Evolutionary conservation across 2,888 invertebrate species (phyloP).

Genomic region (Meloe dianella): DNA sequence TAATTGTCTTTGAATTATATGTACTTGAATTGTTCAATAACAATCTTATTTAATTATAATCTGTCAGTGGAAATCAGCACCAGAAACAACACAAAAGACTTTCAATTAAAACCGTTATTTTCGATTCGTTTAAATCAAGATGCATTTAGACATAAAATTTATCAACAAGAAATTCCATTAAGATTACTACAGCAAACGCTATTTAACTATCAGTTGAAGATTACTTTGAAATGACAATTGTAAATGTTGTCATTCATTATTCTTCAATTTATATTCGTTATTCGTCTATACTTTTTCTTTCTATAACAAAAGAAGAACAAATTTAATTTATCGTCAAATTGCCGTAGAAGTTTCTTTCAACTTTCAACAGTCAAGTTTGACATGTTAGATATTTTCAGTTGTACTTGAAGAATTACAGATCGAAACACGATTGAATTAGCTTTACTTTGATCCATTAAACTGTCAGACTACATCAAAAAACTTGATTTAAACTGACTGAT

Average conservation of each 20-base stretch:
- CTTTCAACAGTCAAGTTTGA: not conserved
- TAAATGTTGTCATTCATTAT: constrained; percentile 2
- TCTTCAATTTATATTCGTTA: not conserved
- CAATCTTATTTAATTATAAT: not conserved
- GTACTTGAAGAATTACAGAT: constrained; percentile 6
- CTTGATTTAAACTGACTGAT: not conserved
- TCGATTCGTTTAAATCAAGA: constrained; percentile 7
- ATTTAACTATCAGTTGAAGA: constrained; percentile 11
- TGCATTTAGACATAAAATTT: constrained; percentile 15
- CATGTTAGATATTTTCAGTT: constrained; percentile 5
- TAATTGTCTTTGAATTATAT: too few relatives aligned
- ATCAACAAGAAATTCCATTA: constrained; percentile 15
- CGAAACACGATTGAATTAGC: not conserved
- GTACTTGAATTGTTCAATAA: not conserved
- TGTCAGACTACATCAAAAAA: constrained; percentile 1
- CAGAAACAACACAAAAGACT: constrained; percentile 1
- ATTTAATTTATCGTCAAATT: constrained; percentile 6
- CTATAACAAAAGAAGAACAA: not conserved
- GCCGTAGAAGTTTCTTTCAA: not conserved
- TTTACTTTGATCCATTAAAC: constrained; percentile 11
- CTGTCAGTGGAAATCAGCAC: not conserved
- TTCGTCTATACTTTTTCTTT: not conserved
- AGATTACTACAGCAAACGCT: not conserved
- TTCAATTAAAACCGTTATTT: constrained; percentile 11
- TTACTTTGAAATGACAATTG: not conserved